These are phyloP conservation scores for Poeciliopsis paucimaculata DNA, from an alignment of 2,797 vertebrate species.

Conservation along the genomic window DNA sequence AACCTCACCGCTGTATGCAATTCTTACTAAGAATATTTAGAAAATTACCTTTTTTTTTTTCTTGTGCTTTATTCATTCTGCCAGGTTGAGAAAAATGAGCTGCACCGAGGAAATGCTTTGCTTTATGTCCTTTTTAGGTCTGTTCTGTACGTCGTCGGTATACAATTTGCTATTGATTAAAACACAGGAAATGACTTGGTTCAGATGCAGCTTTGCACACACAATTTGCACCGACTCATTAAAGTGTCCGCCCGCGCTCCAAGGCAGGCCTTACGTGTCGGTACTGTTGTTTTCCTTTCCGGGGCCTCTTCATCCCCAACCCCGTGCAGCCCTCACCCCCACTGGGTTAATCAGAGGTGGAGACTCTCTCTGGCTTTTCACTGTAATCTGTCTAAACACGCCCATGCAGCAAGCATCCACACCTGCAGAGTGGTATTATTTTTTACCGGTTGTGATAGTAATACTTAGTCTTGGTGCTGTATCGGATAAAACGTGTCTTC, in stretches of 20 bases:
- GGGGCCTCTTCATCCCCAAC: constrained; percentile 46
- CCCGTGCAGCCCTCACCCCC: constrained; percentile 52
- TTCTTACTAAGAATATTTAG: constrained; percentile 1
- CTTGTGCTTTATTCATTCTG: constrained; percentile 4
- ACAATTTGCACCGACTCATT: constrained; percentile 40
- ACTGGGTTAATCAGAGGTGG: constrained; percentile 70
- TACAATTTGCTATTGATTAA: constrained; percentile 1
- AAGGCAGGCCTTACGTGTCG: constrained; percentile 35
- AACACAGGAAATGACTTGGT: constrained; percentile 15
- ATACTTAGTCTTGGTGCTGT: background rate
- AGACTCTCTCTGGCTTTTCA: constrained; percentile 43
- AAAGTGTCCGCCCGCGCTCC: constrained; percentile 54
- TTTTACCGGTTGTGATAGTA: constrained; percentile 41
- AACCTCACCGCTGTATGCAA: constrained; percentile 5
- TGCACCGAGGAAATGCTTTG: constrained; percentile 2
- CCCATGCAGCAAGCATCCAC: constrained; percentile 25
- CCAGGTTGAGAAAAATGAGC: background rate
- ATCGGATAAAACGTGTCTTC: constrained; percentile 1
- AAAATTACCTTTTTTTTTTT: background rate
- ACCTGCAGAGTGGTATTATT: constrained; percentile 30
- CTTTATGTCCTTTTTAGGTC: constrained; percentile 2
- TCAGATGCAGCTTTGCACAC: constrained; percentile 12
- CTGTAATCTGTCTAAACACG: constrained; percentile 61
- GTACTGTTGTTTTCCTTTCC: constrained; percentile 63
- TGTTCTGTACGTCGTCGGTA: constrained; percentile 5